Percentiles rank a stretch among this genome's conserved stretches.
Evolutionary conservation across 2,797 vertebrate species (phyloP).

Genomic region (Carcharodon carcharias): DNA sequence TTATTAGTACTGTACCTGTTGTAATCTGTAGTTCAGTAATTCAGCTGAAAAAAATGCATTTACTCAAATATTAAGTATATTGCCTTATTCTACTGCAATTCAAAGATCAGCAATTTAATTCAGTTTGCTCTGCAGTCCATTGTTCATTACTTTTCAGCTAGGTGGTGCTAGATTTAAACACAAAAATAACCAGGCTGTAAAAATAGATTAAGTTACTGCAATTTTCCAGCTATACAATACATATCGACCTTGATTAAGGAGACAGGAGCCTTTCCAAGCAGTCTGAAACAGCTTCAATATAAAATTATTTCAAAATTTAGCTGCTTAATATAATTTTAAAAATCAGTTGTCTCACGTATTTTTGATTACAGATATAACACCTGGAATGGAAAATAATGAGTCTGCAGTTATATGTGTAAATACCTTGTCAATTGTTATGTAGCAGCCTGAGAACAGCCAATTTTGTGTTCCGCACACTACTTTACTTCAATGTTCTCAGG

Average conservation of each 20-base stretch:
- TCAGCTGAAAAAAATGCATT: not conserved
- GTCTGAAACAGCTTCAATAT: not conserved
- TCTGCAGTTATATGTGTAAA: not conserved
- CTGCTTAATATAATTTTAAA: not conserved
- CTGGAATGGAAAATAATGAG: not conserved
- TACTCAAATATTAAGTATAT: slow-evolving; percentile 3
- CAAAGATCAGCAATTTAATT: slow-evolving; percentile 1
- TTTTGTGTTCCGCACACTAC: not conserved
- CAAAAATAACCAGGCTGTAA: not conserved
- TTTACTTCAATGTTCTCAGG: not conserved
- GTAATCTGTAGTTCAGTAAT: not conserved
- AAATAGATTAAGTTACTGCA: not conserved
- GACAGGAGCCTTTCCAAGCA: not conserved
- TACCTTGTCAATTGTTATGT: not conserved
- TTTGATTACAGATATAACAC: not conserved
- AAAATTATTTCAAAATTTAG: not conserved
- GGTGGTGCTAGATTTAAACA: slow-evolving; percentile 31
- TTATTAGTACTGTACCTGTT: slow-evolving; percentile 3
- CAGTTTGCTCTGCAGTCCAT: not conserved
- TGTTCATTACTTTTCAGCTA: not conserved
- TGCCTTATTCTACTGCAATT: not conserved
- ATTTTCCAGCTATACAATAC: slow-evolving; percentile 9
- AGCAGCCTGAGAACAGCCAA: not conserved
- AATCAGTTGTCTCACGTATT: not conserved
- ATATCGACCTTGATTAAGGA: not conserved